Base-by-base conservation (phyloP, 2,888 invertebrate species). In the Hypselothyrea guttata region DNA sequence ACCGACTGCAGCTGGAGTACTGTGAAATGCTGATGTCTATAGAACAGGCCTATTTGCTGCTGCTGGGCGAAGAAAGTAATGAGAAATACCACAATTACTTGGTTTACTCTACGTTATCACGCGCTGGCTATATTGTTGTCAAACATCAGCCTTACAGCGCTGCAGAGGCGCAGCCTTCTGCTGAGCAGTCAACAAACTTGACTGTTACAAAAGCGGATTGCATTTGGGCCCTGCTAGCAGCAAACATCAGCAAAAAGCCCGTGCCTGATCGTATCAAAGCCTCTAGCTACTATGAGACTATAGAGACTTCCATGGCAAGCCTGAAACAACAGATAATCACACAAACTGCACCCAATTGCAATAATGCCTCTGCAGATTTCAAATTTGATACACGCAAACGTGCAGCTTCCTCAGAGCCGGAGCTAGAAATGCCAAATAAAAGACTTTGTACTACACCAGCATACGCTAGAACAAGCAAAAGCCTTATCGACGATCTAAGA, bases 51-150 rank as follows among this genome's bases (percentile, higher is more conserved):
- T 90, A 90, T 47, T 35, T 81, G 0, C 46, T 90, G 7, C 55
- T 90, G 2, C 71, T 90, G 0, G 89, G 87, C 0, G 86, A 88
- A 49, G 48, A 65, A 7, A 44, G 74, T 4, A 84, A 75, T 12
- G 48, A 64, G 0, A 87, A 85, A 38, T 89, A 75, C 45, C 70
- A 82, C 7, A 79, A 84, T 42, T 90, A 90, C 58, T 61, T 89
- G 0, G 86, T 88, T 1, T 90, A 89, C 54, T 88, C 90, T 0
- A 66, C 82, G 7, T 62, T 90, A 7, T 83, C 87, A n/a, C 85
- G 89, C 0, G 73, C 82, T 2, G 90, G 90, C 0, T 90, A 88
- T 30, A 89, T 89, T 42, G 77, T 89, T 0, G 84, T 86, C 0
- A 77, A 61, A 2, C 85, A 88, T 57, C 65, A 76, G 58, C 0